Evolutionary conservation across 2,888 invertebrate species (phyloP).

Genomic region (Cephus pulcher): DNA sequence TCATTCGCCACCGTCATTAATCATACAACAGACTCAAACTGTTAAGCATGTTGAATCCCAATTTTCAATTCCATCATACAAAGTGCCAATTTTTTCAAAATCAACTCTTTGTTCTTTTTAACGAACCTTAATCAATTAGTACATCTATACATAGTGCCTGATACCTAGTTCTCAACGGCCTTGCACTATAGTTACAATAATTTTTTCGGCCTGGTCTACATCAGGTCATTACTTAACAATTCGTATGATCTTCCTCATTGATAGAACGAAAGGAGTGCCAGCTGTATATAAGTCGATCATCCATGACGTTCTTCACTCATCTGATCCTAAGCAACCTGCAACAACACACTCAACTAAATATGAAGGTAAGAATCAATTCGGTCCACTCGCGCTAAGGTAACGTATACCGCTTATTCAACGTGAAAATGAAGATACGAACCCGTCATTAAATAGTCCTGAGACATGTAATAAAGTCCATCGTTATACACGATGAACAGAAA

Average conservation of each 20-base stretch:
- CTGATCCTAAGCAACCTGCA: constrained; percentile 3
- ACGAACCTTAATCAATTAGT: neutral
- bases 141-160: neutral
- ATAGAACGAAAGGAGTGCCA: constrained; percentile 10
- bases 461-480: neutral
- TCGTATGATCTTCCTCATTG: constrained; percentile 6
- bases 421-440: neutral
- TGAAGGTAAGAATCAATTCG: neutral
- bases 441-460: neutral
- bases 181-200: neutral
- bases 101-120: neutral
- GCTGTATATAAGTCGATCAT: constrained; percentile 15
- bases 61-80: neutral
- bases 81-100: neutral
- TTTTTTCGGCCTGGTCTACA: constrained; percentile 4
- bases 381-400: neutral
- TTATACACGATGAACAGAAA: neutral
- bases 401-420: neutral
- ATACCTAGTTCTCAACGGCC: neutral
- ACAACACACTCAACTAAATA: neutral
- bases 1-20: neutral
- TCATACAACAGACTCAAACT: neutral
- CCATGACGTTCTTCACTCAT: constrained; percentile 13
- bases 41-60: neutral
- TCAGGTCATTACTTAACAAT: constrained; percentile 12